Base-by-base conservation (phyloP, 2,888 invertebrate genomes). In the Nymphalis urticae region DNA sequence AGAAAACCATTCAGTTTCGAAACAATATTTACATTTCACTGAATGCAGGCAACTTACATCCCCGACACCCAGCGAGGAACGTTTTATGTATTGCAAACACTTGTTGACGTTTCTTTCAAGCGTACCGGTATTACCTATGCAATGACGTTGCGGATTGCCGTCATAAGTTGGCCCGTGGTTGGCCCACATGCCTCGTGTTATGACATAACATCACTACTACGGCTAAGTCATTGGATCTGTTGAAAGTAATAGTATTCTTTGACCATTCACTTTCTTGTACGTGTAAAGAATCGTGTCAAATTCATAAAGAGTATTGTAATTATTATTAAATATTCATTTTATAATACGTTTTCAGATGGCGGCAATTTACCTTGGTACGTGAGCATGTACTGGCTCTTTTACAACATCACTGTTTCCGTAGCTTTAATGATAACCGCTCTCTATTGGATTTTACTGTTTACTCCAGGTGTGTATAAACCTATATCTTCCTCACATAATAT, bases 381-480 rank as follows among this genome's bases (percentile, higher is more conserved):
- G 19, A 82, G 86, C 73, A 74, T 83, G 74, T 92, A 92, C 77
- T 93, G 93, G 93, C 72, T 89, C 42, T 56, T 88, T 7, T 87
- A 82, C 83, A 93, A 93, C 82, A 76, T 86, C 21, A 71, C 83
- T 0, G 75, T 87, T 21, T 77, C 85, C 17, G 73, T 87, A 3
- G 88, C 91, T 8, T 61, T 93, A 50, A 77, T 89, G 75, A 91
- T 93, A 75, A 90, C 91, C 0, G 78, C 82, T 8, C 87, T 93
- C 66, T 93, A 89, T 79, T 93, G 92, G 93, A 80, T 83, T 47
- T 80, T 93, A 19, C 80, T 93, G 21, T 92, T 86, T 73, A 77
- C 85, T 58, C 84, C 88, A 66, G 85, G 92, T 92, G 80, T 62
- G 73, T 73, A 21, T 42, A 36, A 58, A 19, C 19, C 10, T 4